phyloP scores from a whole-genome alignment of 2,797 vertebrate genomes.

The Cynodonichthys magdalenae region DNA sequence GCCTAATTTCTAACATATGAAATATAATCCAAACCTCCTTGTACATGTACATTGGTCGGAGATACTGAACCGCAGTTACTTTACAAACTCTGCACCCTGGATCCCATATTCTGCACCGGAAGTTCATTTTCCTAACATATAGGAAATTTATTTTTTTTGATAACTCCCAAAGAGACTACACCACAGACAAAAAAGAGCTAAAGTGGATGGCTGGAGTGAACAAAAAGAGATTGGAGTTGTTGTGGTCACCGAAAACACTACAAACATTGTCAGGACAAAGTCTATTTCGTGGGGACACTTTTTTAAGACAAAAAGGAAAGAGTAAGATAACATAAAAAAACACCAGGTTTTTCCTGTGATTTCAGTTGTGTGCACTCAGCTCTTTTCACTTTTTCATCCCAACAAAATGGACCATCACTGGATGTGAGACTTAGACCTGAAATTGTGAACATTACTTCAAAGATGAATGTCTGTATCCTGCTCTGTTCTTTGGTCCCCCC shows the following conservation, averaged over 20 bases:
- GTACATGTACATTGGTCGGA: neutral
- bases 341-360: neutral
- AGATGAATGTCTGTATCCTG: constrained; percentile 34
- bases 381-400: constrained; percentile 14
- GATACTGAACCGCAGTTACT: neutral
- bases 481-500: constrained; percentile 16
- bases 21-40: neutral
- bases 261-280: neutral
- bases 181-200: neutral
- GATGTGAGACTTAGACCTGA: constrained; percentile 29
- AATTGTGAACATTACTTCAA: constrained; percentile 49
- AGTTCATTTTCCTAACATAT: neutral
- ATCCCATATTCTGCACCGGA: neutral
- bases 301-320: neutral
- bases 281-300: neutral
- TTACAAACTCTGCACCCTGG: neutral
- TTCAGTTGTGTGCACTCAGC: constrained; percentile 1
- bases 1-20: no score
- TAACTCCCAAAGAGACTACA: neutral
- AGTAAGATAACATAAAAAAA: neutral
- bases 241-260: neutral
- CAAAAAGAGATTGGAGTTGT: neutral
- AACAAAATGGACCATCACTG: constrained; percentile 36
- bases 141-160: neutral
- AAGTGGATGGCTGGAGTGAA: neutral